Conservation (phyloP, 2,797 vertebrate genomes). For the Mallotus villosus region DNA sequence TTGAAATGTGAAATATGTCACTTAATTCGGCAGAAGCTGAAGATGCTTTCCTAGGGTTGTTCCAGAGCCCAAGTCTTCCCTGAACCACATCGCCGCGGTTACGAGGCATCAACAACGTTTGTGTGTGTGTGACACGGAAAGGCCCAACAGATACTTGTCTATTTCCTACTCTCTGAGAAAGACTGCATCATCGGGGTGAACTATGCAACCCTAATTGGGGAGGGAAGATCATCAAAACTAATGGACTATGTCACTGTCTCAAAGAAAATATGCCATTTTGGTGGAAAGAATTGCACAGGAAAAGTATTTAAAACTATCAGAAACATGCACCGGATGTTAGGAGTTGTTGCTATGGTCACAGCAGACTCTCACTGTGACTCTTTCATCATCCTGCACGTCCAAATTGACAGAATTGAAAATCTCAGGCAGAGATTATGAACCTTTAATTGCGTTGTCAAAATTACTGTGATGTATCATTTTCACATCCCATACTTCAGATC, state of each 20-base stretch:
- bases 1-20: conserved; percentile 69
- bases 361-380: conserved; percentile 13
- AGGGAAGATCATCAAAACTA: not conserved
- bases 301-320: too few relatives aligned
- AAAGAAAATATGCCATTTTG: too few relatives aligned
- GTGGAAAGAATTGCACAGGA: too few relatives aligned
- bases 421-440: conserved; percentile 64
- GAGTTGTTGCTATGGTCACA: conserved; percentile 39
- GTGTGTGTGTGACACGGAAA: not conserved
- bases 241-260: not conserved
- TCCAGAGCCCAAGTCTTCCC: conserved; percentile 23
- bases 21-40: conserved; percentile 55
- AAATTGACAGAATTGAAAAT: conserved; percentile 52
- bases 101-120: not conserved
- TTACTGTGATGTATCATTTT: conserved; percentile 49
- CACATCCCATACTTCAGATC: conserved; percentile 60
- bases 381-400: conserved; percentile 46
- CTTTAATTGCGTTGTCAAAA: conserved; percentile 77
- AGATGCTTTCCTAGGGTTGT: conserved; percentile 47
- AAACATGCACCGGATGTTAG: too few relatives aligned
- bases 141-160: not conserved
- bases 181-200: not conserved
- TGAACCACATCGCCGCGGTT: conserved; percentile 9
- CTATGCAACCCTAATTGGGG: not conserved
- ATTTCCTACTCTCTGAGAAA: too few relatives aligned